Base-by-base conservation (phyloP, 2,888 invertebrate genomes). In the Xestia xanthographa region DNA sequence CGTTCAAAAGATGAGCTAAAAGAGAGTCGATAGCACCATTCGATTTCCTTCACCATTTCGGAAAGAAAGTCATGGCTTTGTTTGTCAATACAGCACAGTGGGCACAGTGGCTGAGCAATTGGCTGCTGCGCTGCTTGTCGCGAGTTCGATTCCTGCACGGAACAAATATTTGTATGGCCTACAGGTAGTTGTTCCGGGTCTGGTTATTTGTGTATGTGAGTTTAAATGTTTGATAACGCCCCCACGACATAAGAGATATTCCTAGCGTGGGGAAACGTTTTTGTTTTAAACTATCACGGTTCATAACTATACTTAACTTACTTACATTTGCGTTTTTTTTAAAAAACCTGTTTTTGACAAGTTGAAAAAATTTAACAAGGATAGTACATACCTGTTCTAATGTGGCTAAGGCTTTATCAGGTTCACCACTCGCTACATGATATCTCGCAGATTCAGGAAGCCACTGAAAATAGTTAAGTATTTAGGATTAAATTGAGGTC, bases 401-500 rank as follows among this genome's bases (percentile, higher is more conserved):
- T 0, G 98, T 99, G 75, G 97, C 97, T 75, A 99, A 93, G 0
- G 99, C 99, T 94, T 98, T 98, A 77, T 99, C 99, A 8, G 98
- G 97, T 91, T 98, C 98, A 1, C 99, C 99, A 87, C 98, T 97
- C 0, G 98, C 98, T 50, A 99, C 98, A 89, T 99, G 98, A 94
- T 97, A 99, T 80, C 99, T 97, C 0, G 99, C 99, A 80, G 99
- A 99, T 94, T 99, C 99, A 41, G 99, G 99, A 73, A 99, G 95
- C 99, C 99, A 99, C 99, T 99, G 93, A 69, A 97, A 96, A 58
- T 34, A 34, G 9, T 17, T n/a, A 41, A 63, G n/a, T 41, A 8
- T 38, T 34, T 62, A 41, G 41, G 9, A 63, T 41, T 41, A 63
- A n/a, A n/a, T 14, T 41, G 14, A 3, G 41, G 14, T n/a, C 38